Percentiles rank a stretch among this genome's conserved stretches.
Conservation (phyloP, 2,797 vertebrate genomes). For the Megalops cyprinoides region DNA sequence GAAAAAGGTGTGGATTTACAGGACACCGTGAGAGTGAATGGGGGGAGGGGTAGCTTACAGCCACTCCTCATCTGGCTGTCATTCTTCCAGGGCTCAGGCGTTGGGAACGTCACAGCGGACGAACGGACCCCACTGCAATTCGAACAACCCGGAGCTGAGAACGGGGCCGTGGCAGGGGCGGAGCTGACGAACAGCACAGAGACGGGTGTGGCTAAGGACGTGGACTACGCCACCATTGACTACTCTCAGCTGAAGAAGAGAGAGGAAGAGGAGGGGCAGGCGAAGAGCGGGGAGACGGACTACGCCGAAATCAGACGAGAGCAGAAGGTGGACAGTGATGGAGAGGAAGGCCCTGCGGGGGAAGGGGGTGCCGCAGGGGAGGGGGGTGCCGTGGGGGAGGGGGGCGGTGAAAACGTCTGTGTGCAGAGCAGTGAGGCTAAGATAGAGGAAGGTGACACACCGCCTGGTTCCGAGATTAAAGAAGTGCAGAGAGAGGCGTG, state of each 20-base stretch:
- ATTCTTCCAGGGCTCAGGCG: background rate
- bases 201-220: background rate
- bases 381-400: background rate
- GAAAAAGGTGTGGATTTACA: too few relatives aligned
- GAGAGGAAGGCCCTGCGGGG: background rate
- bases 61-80: background rate
- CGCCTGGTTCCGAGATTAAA: background rate
- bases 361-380: background rate
- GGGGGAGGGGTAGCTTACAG: background rate
- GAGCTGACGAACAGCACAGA: too few relatives aligned
- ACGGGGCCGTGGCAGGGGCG: background rate
- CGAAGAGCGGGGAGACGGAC: background rate
- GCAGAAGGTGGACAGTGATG: background rate
- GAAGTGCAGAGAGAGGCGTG: background rate
- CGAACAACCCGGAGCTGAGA: background rate
- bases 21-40: background rate
- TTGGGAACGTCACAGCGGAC: too few relatives aligned
- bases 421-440: background rate
- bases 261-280: too few relatives aligned
- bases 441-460: background rate
- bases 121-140: background rate
- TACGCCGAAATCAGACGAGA: slow-evolving; percentile 8
- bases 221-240: slow-evolving; percentile 15
- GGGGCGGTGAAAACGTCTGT: background rate
- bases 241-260: background rate